Evolutionary conservation across 2,113 vertebrate genomes (phyloP).

Genomic region (Bolborhynchus lineola): DNA sequence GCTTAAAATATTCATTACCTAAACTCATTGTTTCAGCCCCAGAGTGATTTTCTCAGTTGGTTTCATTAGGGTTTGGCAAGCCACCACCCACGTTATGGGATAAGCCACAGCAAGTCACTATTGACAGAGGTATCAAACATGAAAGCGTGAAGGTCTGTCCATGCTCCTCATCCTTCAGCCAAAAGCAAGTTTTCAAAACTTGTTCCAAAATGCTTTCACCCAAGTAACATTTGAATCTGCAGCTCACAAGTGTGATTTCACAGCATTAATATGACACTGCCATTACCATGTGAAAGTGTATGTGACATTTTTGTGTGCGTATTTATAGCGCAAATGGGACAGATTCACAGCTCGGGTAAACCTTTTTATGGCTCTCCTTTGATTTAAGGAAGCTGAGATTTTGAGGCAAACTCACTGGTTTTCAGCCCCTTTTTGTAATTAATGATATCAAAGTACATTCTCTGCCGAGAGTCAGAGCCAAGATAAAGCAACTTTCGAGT

Average conservation of each 20-base stretch:
- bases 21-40: not conserved
- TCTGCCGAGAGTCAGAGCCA: not conserved
- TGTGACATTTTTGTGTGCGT: rapidly evolving
- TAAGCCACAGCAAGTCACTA: not conserved
- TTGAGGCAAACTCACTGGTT: not conserved
- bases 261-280: not conserved
- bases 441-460: not conserved
- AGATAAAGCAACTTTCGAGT: not conserved
- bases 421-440: not conserved
- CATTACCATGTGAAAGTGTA: not conserved
- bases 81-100: not conserved
- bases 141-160: not conserved
- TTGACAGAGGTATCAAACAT: not conserved
- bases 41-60: constrained; percentile 19
- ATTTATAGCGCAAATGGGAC: constrained; percentile 6
- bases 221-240: not conserved
- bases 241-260: constrained; percentile 13
- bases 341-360: not conserved
- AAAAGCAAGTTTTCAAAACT: not conserved
- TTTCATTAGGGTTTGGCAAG: not conserved
- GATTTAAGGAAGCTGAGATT: not conserved
- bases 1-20: constrained; percentile 45
- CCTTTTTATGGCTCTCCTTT: not conserved
- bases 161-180: not conserved
- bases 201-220: not conserved